Evolutionary conservation across 2,113 vertebrate genomes (phyloP), one percentile per base, ranked within the genome.

Genomic region (Gobius niger): DNA sequence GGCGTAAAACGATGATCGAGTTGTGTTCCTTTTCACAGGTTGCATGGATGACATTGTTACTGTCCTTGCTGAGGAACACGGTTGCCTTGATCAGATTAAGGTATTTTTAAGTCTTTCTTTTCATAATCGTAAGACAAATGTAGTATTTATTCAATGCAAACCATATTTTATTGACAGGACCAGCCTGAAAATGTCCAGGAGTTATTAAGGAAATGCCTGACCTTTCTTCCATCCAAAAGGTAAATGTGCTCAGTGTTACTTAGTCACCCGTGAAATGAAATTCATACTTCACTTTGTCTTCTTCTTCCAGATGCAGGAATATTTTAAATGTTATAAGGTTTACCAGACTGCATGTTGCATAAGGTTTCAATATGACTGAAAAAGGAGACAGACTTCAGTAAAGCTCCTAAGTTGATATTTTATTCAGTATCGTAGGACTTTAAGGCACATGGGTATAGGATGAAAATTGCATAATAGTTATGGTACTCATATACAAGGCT

Each of bases 31-130:
- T 7, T 75, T 87, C 72, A 14, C 85, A 99, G 98, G 94, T 69
- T 98, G 95, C 44, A 93, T 99, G 74, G 98, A 99, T 77, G 96
- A 99, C 76, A 95, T 95, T 83, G 74, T 98, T 74, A 95, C 92
- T 41, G 96, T 98, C 56, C 84, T 98, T 65, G 96, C 95, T 54
- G 98, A 99, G 90, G 96, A 98, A 73, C 96, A 99, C 52, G 96
- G 96, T n/a, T 98, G 96, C 82, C 89, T 97, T 80, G 95, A 96
- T 67, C 82, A 86, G 57, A 92, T 98, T 81, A 95, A 96, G 96
- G 98, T 98, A 82, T 67, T 92, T 9, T 65, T 5, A 24, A 54
- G 61, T 52, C 19, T 14, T 11, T 16, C 12, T 44, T 11, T 2
- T 14, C 1, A 8, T 41, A 3, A 41, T 41, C 11, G 7, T 34